A percentile compares a stretch with the other conserved stretches of the same genome.
These are phyloP conservation scores for Hylia prasina DNA, from an alignment of 2,113 vertebrate species.

Conservation along the genomic window DNA sequence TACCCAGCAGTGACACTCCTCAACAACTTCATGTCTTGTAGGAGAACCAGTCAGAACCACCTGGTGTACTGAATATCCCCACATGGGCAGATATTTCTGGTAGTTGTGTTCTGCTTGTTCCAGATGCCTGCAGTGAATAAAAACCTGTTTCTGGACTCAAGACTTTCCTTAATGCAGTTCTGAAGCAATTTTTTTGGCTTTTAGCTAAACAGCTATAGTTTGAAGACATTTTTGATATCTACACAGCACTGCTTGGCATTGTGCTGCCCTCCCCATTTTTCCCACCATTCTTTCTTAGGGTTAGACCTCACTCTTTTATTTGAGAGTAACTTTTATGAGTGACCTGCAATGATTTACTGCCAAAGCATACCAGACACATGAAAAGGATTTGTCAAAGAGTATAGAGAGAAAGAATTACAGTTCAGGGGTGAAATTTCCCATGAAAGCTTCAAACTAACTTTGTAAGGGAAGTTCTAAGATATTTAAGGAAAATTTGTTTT, in stretches of 20 bases:
- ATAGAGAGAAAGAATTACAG: not conserved
- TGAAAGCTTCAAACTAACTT: not conserved
- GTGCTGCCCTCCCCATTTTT: not conserved
- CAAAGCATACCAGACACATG: not conserved
- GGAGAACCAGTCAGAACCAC: not conserved
- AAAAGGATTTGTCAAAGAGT: not conserved
- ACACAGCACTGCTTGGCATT: not conserved
- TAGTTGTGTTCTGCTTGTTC: not conserved
- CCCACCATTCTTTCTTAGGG: not conserved
- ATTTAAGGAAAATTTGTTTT: not conserved
- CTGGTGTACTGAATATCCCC: not conserved
- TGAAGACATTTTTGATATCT: not conserved
- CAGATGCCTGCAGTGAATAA: not conserved
- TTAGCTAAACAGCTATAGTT: not conserved
- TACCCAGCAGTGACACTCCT: not conserved
- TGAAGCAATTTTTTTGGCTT: not conserved
- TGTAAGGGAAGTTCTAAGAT: not conserved
- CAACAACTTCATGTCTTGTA: not conserved
- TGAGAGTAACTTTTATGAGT: not conserved
- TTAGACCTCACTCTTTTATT: not conserved
- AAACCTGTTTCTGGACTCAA: not conserved
- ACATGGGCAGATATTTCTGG: not conserved
- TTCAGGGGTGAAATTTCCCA: not conserved
- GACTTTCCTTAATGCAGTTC: not conserved
- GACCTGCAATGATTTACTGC: not conserved